Evolutionary conservation across 2,888 invertebrate species (phyloP), one percentile per base, ranked within the genome.

Genomic region (Crioceris asparagi): DNA sequence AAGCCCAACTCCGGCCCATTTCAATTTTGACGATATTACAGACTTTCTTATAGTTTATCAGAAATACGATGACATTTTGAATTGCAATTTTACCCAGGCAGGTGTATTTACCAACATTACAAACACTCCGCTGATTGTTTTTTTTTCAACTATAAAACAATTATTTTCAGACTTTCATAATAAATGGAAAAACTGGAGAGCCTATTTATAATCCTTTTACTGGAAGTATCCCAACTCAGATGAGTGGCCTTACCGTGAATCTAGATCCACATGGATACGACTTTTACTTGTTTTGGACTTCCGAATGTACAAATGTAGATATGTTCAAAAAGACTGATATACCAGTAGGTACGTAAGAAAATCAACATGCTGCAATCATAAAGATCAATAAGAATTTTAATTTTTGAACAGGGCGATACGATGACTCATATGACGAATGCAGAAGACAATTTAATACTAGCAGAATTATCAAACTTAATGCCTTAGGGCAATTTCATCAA

Each of bases 1-100:
- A 51, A 74, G 81, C 33, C 83, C 85, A 26, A 77, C 82, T 8
- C 82, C 83, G 2, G 85, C 82, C 1, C 84, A 76, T 60, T 87
- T 79, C 53, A 81, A 85, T 57, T 74, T 75, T 46, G 86, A 86
- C 53, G 71, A 77, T 47, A 62, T 79, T 4, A 83, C 84, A 0
- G 87, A 87, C 60, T 82, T 87, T 54, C 69, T 85, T 64, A 71
- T 87, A 1, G 81, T 83, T 49, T 83, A 64, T 39, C 58, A 62
- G 53, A 61, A 53, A 36, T 53, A 53, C 32, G 57, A 59, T 29
- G 47, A 48, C 39, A 53, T 57, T 31, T 41, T 57, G 15, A 53
- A 57, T 35, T 50, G 53, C 29, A 57, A 80, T 56, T 79, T 81
- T 54, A 79, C 84, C 3, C 69, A 78, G 55, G 76, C 79, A 53